Evolutionary conservation across 2,797 vertebrate genomes (phyloP).

Genomic region (Notolepis coatsorum): DNA sequence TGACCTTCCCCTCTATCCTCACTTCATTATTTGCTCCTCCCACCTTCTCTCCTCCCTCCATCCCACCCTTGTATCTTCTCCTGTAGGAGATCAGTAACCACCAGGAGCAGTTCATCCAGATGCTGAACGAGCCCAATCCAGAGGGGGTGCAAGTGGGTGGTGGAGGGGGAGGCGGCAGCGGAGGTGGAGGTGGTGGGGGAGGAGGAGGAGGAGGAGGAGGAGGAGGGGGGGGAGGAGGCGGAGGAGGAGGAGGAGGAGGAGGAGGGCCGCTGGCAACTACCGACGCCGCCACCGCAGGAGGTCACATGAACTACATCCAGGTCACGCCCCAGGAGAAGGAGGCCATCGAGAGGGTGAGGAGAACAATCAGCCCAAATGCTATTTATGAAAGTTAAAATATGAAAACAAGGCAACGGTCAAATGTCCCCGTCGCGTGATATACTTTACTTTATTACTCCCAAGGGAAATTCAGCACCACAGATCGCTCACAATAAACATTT

Average conservation of each 20-base stretch:
- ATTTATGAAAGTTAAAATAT: too few species aligned
- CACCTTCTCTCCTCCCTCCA: too few species aligned
- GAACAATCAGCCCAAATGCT: too few species aligned
- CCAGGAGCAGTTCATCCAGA: constrained; percentile 97
- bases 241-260: constrained; percentile 78
- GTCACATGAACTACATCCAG: constrained; percentile 95
- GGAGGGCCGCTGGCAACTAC: constrained; percentile 75
- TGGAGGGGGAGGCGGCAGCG: constrained; percentile 70
- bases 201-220: constrained; percentile 80
- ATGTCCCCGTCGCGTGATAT: too few species aligned
- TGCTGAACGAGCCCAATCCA: constrained; percentile 94
- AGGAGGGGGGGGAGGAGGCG: constrained; percentile 75
- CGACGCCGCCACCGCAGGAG: constrained; percentile 79
- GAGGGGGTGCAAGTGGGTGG: constrained; percentile 84
- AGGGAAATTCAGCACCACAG: too few species aligned
- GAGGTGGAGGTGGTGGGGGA: too few species aligned
- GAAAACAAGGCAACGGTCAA: too few species aligned
- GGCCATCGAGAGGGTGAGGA: constrained; percentile 96
- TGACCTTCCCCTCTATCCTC: too few species aligned
- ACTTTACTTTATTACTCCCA: too few species aligned
- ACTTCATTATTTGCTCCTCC: too few species aligned
- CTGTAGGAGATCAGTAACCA: constrained; percentile 94
- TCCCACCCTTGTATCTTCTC: not conserved
- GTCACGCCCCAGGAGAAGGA: constrained; percentile 98
- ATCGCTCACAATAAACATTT: too few species aligned